A percentile compares a stretch with the other conserved stretches of the same genome.
phyloP scores from a whole-genome alignment of 2,797 vertebrate genomes.

The Sternarchorhynchus goeldii region DNA sequence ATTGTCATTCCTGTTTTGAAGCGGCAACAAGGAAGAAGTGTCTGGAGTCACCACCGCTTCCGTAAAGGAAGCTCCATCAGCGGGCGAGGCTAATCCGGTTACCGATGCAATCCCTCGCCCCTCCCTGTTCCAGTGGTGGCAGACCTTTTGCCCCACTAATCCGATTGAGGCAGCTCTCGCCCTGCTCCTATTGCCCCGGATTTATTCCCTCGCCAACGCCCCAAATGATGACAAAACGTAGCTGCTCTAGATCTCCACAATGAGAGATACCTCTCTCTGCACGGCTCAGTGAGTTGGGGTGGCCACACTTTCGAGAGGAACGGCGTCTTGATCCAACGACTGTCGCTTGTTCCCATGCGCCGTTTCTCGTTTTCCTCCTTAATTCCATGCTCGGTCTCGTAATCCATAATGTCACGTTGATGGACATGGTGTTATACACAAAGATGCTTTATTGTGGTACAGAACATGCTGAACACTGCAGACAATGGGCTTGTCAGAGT shows the following conservation, averaged over 20 bases:
- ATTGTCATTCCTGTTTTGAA: constrained; percentile 55
- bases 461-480: not conserved
- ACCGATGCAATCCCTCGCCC: constrained; percentile 46
- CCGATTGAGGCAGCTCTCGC: constrained; percentile 54
- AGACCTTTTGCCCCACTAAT: constrained; percentile 67
- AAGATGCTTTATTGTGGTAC: not conserved
- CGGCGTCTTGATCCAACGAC: not conserved
- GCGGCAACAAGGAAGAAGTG: constrained; percentile 33
- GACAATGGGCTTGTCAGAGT: constrained; percentile 5
- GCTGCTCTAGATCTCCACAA: not conserved
- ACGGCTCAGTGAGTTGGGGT: not conserved
- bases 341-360: not conserved
- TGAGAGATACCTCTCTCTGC: not conserved
- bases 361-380: not conserved
- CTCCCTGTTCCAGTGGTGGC: constrained; percentile 38
- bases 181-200: constrained; percentile 9
- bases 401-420: not conserved
- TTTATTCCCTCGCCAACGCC: constrained; percentile 3
- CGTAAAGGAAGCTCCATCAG: constrained; percentile 51
- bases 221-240: constrained; percentile 15
- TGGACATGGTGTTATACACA: not conserved
- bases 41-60: constrained; percentile 40
- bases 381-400: not conserved
- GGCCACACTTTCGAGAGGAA: not conserved
- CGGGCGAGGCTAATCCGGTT: constrained; percentile 67